phyloP scores from a whole-genome alignment of 2,888 invertebrate genomes.

The Troilus luridus region DNA sequence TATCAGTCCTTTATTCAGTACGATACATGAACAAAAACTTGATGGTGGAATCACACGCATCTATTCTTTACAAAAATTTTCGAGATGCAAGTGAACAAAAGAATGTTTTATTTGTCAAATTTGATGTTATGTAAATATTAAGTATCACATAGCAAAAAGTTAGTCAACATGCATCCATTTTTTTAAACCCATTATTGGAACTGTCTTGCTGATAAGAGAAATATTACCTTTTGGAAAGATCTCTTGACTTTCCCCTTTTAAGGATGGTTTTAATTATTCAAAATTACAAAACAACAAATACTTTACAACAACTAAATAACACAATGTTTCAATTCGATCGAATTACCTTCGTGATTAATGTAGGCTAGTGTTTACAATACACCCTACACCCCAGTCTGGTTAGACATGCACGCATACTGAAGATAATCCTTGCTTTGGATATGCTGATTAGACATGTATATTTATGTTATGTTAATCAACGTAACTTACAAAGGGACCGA shows the following conservation, averaged over 20 bases:
- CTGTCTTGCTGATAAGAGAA: too few species aligned
- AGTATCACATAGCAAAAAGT: too few species aligned
- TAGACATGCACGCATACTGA: not conserved
- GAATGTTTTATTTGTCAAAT: too few species aligned
- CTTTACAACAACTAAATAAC: too few species aligned
- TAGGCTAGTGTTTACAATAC: not conserved
- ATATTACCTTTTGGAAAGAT: too few species aligned
- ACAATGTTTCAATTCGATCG: not conserved
- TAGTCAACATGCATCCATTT: too few species aligned
- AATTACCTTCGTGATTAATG: not conserved
- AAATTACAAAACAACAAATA: not conserved
- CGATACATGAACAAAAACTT: not conserved
- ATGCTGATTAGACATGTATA: not conserved
- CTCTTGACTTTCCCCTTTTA: too few species aligned
- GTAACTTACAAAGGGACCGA: not conserved
- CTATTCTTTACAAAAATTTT: not conserved
- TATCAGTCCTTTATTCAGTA: not conserved
- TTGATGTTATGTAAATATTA: too few species aligned
- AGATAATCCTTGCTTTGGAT: not conserved
- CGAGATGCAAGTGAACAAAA: too few species aligned
- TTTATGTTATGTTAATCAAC: not conserved
- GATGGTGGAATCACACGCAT: not conserved
- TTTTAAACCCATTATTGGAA: too few species aligned
- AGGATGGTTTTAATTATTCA: too few species aligned
- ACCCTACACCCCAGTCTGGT: not conserved